Evolutionary conservation across 2,113 vertebrate species (phyloP), one percentile per base, ranked within the genome.

Genomic region (Glaucomys volans): DNA sequence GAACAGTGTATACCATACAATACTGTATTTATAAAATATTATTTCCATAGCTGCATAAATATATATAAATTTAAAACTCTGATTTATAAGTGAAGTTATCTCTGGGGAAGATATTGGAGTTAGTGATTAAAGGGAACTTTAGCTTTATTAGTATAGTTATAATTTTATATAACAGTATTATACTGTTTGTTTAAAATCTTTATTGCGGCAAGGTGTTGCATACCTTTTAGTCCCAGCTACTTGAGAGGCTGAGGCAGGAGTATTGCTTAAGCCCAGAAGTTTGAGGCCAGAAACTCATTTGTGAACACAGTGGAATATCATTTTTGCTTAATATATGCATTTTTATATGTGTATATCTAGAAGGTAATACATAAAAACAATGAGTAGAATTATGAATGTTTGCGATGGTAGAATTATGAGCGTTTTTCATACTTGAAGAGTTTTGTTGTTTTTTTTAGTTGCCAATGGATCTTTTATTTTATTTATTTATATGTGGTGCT

Each of bases 91-190:
- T 94, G 4, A 8, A 57, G 64, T 88, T 71, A 77, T 37, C 32
- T 79, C 26, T 47, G 0, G 5, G 54, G 11, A 94, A 35, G 59
- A 89, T 44, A 72, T 59, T 17, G 81, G 20, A 18, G 16, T 44
- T 92, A 54, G 32, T 72, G 54, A 44, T 77, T 96, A 79, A 84
- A 88, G 77, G 62, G 44, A 71, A 57, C 50, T 64, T 71, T 71
- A 79, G 35, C 14, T 72, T 94, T 84, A 83, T 47, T 88, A 47
- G 44, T 59, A 3, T 88, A 42, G 24, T 52, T 89, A 64, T 30
- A 84, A 89, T n/a, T 95, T 87, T 94, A 62, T 95, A 57, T 57
- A 77, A 84, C 37, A 87, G 16, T 92, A 62, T 76, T 18, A 77
- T 59, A 76, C 54, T 37, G 40, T 88, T 89, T 89, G 50, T 84